phyloP scores from a whole-genome alignment of 2,113 vertebrate genomes.

The Barbus barbus region DNA sequence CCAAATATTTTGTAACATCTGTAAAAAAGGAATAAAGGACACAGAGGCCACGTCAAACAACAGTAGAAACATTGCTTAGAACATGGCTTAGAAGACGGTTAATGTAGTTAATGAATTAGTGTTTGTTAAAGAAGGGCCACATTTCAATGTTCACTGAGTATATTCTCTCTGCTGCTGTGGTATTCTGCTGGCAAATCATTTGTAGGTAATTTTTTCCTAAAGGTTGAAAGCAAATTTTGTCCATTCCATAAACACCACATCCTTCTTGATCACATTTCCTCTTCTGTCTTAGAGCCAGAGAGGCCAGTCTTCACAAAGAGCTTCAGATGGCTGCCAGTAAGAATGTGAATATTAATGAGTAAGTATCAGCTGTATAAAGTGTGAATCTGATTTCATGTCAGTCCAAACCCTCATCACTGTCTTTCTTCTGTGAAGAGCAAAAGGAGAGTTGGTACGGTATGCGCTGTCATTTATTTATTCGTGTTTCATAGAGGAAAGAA shows the following conservation, averaged over 20 bases:
- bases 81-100: neutral
- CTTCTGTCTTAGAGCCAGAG: constrained; percentile 62
- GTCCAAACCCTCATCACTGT: neutral
- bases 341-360: constrained; percentile 67
- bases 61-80: no score
- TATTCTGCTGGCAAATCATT: neutral
- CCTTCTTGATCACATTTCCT: constrained; percentile 19
- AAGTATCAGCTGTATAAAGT: constrained; percentile 40
- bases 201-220: neutral
- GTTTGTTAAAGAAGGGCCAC: neutral
- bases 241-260: neutral
- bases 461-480: neutral
- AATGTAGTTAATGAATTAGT: constrained; percentile 10
- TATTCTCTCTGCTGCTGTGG: neutral
- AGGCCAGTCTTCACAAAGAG: constrained; percentile 64
- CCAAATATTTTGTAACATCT: neutral
- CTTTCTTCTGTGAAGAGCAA: neutral
- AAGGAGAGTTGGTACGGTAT: neutral
- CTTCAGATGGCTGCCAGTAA: constrained; percentile 57
- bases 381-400: neutral
- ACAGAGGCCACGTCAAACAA: neutral
- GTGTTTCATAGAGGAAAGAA: neutral
- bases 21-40: neutral
- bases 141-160: neutral
- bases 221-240: neutral